Conservation (phyloP, 2,113 vertebrate genomes). For the Mustela nigripes region DNA sequence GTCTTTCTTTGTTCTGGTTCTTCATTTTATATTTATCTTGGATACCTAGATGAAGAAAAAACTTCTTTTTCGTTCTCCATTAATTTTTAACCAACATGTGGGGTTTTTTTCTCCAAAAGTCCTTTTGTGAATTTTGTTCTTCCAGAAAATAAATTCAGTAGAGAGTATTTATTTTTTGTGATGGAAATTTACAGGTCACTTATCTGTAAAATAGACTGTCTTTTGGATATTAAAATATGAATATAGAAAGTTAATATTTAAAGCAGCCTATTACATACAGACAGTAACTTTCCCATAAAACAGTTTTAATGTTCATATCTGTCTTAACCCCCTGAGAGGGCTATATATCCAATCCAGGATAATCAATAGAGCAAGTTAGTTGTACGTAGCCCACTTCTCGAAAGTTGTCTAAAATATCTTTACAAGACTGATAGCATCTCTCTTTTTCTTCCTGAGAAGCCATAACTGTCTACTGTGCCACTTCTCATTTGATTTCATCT, state of each 20-base stretch:
- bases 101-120: neutral
- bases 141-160: constrained; percentile 65
- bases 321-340: neutral
- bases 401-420: constrained; percentile 68
- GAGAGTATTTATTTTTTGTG: constrained; percentile 35
- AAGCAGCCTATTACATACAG: constrained; percentile 29
- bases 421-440: constrained; percentile 51
- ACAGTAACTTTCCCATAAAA: constrained; percentile 69
- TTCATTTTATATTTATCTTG: neutral
- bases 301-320: constrained; percentile 56
- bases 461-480: constrained; percentile 45
- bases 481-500: constrained; percentile 49
- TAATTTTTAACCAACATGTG: constrained; percentile 38
- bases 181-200: constrained; percentile 73
- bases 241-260: constrained; percentile 78
- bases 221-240: constrained; percentile 74
- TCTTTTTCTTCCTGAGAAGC: constrained; percentile 48
- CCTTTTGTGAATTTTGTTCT: constrained; percentile 2
- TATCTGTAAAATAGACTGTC: constrained; percentile 67
- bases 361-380: constrained; percentile 35
- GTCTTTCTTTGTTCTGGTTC: neutral
- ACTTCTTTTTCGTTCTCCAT: neutral
- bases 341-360: neutral
- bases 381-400: constrained; percentile 15
- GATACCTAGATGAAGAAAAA: neutral